Percentiles rank a stretch among this genome's conserved stretches.
Evolutionary conservation across 37 sponge, comb jelly and placozoan species (phyloP).

Genomic region (Tethya wilhelma): DNA sequence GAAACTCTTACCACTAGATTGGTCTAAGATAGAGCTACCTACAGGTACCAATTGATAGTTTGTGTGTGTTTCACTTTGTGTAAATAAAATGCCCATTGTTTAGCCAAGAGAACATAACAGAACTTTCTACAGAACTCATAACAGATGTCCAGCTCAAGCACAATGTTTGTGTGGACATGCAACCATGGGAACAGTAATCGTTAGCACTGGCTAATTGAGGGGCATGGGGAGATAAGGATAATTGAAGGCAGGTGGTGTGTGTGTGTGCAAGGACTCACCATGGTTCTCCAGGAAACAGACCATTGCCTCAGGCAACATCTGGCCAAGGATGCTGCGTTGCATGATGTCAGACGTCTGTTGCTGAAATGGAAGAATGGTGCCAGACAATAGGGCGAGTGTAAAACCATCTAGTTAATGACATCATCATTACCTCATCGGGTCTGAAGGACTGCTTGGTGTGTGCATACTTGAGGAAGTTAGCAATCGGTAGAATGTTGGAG

Average conservation of each 20-base stretch:
- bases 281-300: constrained; percentile 98
- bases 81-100: too few relatives aligned
- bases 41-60: too few relatives aligned
- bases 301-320: constrained; percentile 98
- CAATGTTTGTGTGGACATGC: too few relatives aligned
- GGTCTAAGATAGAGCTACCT: too few relatives aligned
- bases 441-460: constrained; percentile 98
- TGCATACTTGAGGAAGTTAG: constrained; percentile 90
- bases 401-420: background rate
- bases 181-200: too few relatives aligned
- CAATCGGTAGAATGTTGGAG: constrained; percentile 94
- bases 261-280: constrained; percentile 50
- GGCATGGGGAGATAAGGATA: background rate
- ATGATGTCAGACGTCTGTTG: constrained; percentile 87
- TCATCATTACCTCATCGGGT: constrained; percentile 82
- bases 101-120: too few relatives aligned
- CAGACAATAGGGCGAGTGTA: background rate
- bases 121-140: too few relatives aligned
- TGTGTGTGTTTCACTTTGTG: too few relatives aligned
- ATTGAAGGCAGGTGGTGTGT: background rate
- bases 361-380: background rate
- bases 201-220: background rate
- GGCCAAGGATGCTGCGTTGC: constrained; percentile 86
- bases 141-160: too few relatives aligned
- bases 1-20: too few relatives aligned